Base-by-base conservation (phyloP, 92 coral and sea anemone genomes). In the Phenganax stokvisi region DNA sequence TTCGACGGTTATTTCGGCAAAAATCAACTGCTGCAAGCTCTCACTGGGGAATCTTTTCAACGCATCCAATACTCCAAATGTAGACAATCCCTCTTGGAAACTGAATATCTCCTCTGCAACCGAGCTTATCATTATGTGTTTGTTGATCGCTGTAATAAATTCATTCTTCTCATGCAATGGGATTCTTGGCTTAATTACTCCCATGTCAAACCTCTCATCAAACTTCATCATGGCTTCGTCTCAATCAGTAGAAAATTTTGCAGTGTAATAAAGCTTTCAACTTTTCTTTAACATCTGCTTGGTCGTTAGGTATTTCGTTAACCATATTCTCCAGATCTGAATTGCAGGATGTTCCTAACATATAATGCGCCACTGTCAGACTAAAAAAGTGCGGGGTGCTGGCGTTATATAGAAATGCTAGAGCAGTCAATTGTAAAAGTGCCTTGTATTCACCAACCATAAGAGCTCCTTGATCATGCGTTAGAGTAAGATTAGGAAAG, bases 141-240 rank as follows among this genome's bases (percentile, higher is more conserved):
- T 80, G 60, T 51, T 59, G 44, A 67, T 52, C 52, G 85, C 80
- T 58, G 12, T 80, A 25, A 85, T 72, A 12, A 85, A 52, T 1
- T 60, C 85, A 15, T 58, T 31, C 79, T 81, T 85, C 55, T 85
- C 85, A 10, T 72, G 54, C 9, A 85, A 12, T 47, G 85, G 81
- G 67, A 80, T 80, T 10, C 6, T 60, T 60, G 88, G 81, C 54
- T 85, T 85, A 47, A 60, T 85, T 6, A 85, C 73, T 20, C 85
- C 88, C 85, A 85, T 85, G 81, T 85, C 85, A 56, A 85, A 85
- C 16, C 88, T 75, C 74, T 85, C 85, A 7, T 85, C 85, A 74
- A 85, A 85, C 16, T 74, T 52, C 12, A 56, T 2, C 2, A 85
- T 62, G 54, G 85, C 81, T 60, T 85, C 85, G 55, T 73, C 66